Base-by-base conservation (phyloP, 1,140 invertebrate genomes). In the Xylocopa sonorina region DNA sequence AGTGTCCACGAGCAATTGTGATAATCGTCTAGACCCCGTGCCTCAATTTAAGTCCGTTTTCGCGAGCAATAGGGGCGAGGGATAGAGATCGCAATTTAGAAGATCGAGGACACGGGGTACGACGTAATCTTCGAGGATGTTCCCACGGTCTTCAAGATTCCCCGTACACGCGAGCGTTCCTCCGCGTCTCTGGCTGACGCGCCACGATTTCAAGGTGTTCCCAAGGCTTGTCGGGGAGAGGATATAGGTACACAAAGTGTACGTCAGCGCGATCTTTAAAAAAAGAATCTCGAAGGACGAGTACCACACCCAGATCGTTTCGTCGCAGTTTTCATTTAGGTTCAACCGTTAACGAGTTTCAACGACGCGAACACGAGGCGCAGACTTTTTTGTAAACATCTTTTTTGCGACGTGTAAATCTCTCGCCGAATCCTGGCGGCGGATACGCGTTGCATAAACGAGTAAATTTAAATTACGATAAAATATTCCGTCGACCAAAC, bases 91-190 rank as follows among this genome's bases (percentile, higher is more conserved):
- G 32, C 50, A 75, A 75, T 64, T 75, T 57, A 16, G 29, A 7
- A 29, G 29, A 57, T 67, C 41, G 64, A 34, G 38, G 64, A 57
- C 63, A 68, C 46, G 43, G 38, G 53, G 18, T 41, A 75, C 32
- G 41, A 63, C 34, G 72, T 62, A 83, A 79, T 84, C 81, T 46
- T 29, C 21, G 38, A 7, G 60, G 57, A 72, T 60, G 67, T 78
- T 84, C 83, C 83, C 83, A 84, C 83, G 83, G 60, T 84, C 71
- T 83, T 80, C 46, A 51, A 63, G 71, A 79, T 84, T 66, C 64
- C 57, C 79, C 69, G 50, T 18, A 80, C 83, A 84, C 82, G 77
- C 82, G 66, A 84, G 46, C 66, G 27, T 75, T 71, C 32, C 64
- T 64, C 58, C 58, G 66, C 48, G 46, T 62, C 38, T 41, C n/a